phyloP scores from a whole-genome alignment of 2,888 invertebrate species.

The Hypolimnas misippus region DNA sequence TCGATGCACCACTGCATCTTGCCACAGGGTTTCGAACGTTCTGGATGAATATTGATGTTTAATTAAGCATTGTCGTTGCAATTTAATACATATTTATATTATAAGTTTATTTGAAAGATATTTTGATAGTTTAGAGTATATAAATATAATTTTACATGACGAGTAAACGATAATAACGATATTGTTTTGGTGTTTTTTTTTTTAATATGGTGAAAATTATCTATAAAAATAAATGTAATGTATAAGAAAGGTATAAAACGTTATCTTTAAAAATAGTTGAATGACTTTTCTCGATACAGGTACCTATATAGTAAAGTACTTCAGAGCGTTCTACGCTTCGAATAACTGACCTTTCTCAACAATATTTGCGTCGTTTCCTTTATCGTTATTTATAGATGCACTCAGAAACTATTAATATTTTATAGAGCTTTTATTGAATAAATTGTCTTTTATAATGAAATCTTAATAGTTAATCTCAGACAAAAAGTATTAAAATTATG shows the following conservation, averaged over 20 bases:
- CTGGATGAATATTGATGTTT: conserved; percentile 18
- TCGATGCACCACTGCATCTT: conserved; percentile 67
- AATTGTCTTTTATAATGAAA: background rate
- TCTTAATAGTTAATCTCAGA: no score
- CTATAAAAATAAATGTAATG: no score
- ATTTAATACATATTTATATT: background rate
- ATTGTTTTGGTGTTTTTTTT: no score
- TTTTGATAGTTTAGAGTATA: no score
- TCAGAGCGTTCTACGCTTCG: background rate
- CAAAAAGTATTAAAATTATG: no score
- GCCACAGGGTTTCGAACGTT: conserved; percentile 32
- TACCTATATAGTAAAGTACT: background rate
- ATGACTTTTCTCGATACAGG: background rate
- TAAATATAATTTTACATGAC: no score
- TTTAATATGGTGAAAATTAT: no score
- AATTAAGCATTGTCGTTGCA: conserved; percentile 19
- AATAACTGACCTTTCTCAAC: conserved; percentile 23
- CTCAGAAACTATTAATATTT: conserved; percentile 1
- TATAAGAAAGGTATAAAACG: no score
- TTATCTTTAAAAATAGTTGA: background rate
- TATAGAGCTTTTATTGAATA: background rate
- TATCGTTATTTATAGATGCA: conserved; percentile 19
- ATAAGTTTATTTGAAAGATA: no score
- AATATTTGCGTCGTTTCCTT: conserved; percentile 8
- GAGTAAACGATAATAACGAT: no score